Conservation (phyloP, 2,113 vertebrate species). For the Pachycephala philippinensis region DNA sequence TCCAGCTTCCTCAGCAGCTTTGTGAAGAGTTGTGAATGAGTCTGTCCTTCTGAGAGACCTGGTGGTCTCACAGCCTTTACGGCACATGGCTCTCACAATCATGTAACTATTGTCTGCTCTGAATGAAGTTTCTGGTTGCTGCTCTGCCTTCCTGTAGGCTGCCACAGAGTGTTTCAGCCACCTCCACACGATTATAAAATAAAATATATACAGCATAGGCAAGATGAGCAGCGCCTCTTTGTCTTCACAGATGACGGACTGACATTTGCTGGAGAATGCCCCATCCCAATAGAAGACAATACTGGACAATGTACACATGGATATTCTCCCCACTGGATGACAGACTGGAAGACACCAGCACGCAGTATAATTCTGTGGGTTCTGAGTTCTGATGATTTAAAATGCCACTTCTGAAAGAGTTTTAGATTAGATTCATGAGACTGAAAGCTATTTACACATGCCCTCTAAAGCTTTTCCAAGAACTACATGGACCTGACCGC, state of each 20-base stretch:
- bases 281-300: background rate
- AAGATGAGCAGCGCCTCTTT: background rate
- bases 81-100: fast-evolving
- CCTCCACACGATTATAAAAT: background rate
- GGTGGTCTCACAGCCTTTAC: background rate
- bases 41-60: background rate
- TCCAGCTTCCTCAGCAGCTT: background rate
- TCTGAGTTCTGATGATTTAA: background rate
- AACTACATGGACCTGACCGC: background rate
- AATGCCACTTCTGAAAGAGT: background rate
- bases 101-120: background rate
- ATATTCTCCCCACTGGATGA: background rate
- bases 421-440: background rate
- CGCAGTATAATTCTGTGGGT: background rate
- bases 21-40: background rate
- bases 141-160: background rate
- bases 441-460: background rate
- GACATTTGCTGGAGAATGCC: background rate
- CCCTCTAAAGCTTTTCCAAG: constrained; percentile 18
- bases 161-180: background rate
- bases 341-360: background rate
- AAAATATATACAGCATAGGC: background rate
- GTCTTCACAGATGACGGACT: background rate
- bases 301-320: fast-evolving
- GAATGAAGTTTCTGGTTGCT: background rate